phyloP scores from a whole-genome alignment of 92 coral and sea anemone genomes.

The Zoanthus sociatus region DNA sequence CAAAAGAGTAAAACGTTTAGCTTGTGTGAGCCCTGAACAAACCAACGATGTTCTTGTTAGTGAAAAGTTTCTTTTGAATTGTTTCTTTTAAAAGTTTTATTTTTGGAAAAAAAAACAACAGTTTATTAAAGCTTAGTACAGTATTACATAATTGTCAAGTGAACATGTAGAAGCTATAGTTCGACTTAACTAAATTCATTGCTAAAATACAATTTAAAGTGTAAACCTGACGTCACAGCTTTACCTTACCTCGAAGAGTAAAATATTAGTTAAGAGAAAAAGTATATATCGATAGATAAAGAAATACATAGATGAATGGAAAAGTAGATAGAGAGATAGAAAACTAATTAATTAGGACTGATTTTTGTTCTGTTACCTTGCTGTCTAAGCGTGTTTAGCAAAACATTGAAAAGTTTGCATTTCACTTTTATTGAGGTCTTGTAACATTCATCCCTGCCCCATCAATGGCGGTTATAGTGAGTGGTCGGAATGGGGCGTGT shows the following conservation, averaged over 20 bases:
- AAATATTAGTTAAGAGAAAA: neutral
- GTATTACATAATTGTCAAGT: neutral
- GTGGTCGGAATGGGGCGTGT: slow-evolving; percentile 54
- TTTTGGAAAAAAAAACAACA: neutral
- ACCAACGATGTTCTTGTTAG: too few relatives aligned
- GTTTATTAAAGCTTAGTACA: neutral
- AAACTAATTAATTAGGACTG: too few relatives aligned
- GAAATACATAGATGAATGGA: too few relatives aligned
- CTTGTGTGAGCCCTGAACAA: too few relatives aligned
- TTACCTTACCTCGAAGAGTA: neutral
- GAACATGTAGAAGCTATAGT: neutral
- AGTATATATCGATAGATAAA: too few relatives aligned
- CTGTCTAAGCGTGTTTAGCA: neutral
- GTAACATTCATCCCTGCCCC: slow-evolving; percentile 61
- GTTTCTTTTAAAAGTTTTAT: too few relatives aligned
- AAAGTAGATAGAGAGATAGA: neutral
- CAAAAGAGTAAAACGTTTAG: too few relatives aligned
- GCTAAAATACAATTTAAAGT: neutral
- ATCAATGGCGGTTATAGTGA: slow-evolving; percentile 58
- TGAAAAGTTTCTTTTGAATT: too few relatives aligned
- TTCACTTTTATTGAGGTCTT: slow-evolving; percentile 19
- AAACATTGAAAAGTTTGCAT: neutral
- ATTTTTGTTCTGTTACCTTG: neutral
- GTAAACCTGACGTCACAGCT: neutral
- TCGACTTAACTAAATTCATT: neutral